Percentiles rank a stretch among this genome's conserved stretches.
Evolutionary conservation across 2,797 vertebrate genomes (phyloP).

Genomic region (Distichodus sexfasciatus): DNA sequence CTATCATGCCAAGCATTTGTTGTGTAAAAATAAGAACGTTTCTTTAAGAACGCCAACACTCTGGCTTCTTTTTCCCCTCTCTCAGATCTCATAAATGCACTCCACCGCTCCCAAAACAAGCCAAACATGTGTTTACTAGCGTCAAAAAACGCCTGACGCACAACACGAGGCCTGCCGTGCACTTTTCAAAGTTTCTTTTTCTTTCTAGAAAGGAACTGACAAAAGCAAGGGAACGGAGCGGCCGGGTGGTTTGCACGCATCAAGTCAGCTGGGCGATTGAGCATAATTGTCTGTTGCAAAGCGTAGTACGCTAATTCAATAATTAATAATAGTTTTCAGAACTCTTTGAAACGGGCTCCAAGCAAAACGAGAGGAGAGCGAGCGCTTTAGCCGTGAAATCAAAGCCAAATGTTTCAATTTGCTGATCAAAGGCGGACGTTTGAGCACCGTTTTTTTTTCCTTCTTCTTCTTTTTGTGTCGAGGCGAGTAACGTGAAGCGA

Average conservation of each 20-base stretch:
- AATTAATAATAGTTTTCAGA: constrained; percentile 44
- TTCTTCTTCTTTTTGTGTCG: too few species aligned
- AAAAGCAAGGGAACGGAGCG: background rate
- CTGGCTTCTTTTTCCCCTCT: background rate
- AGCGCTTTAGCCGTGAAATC: constrained; percentile 38
- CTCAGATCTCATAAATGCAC: background rate
- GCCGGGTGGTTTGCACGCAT: background rate
- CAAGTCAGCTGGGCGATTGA: constrained; percentile 24
- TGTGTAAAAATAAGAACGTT: background rate
- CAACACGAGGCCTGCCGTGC: background rate
- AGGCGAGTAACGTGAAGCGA: constrained; percentile 25
- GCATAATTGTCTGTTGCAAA: constrained; percentile 34
- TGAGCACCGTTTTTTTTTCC: constrained; percentile 34
- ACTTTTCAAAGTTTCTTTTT: background rate
- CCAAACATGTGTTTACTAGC: background rate
- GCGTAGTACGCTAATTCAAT: constrained; percentile 41
- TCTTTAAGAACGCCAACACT: background rate
- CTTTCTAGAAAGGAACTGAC: constrained; percentile 2
- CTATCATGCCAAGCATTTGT: background rate
- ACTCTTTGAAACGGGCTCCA: constrained; percentile 42
- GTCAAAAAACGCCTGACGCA: background rate
- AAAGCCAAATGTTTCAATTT: constrained; percentile 58
- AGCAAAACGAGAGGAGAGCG: constrained; percentile 40
- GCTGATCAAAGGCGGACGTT: constrained; percentile 55
- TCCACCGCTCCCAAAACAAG: background rate